Conservation (phyloP, 1,140 invertebrate species). For the Diplogasteroides magnus region DNA sequence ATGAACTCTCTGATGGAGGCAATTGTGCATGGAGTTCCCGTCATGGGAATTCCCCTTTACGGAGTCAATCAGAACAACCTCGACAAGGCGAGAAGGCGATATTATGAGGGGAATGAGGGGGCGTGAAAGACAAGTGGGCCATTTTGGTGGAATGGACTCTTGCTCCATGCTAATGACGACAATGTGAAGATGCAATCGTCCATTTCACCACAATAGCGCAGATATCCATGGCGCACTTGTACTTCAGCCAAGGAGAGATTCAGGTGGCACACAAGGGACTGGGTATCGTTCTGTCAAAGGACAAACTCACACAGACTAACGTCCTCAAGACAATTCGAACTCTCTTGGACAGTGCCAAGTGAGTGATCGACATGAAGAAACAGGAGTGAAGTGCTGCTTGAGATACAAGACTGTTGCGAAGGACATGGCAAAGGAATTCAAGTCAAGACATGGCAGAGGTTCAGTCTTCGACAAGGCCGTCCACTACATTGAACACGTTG, state of each 20-base stretch:
- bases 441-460: constrained; percentile 18
- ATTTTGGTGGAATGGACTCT: no score
- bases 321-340: constrained; percentile 29
- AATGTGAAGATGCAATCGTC: no score
- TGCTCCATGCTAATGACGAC: neutral
- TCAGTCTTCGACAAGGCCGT: constrained; percentile 43
- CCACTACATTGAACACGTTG: constrained; percentile 46
- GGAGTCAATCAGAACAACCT: constrained; percentile 44
- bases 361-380: no score
- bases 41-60: constrained; percentile 51
- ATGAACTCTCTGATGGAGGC: constrained; percentile 53
- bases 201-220: no score
- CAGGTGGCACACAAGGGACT: constrained; percentile 27
- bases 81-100: constrained; percentile 35
- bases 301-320: constrained; percentile 31
- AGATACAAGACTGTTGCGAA: constrained; percentile 42
- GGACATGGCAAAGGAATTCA: constrained; percentile 43
- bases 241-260: neutral
- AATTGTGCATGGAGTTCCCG: constrained; percentile 45
- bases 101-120: neutral
- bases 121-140: neutral
- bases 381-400: constrained; percentile 14
- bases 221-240: no score
- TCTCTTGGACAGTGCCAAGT: constrained; percentile 37
- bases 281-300: constrained; percentile 45